Evolutionary conservation across 2,888 invertebrate species (phyloP), one percentile per base, ranked within the genome.

Genomic region (Meta bourneti): DNA sequence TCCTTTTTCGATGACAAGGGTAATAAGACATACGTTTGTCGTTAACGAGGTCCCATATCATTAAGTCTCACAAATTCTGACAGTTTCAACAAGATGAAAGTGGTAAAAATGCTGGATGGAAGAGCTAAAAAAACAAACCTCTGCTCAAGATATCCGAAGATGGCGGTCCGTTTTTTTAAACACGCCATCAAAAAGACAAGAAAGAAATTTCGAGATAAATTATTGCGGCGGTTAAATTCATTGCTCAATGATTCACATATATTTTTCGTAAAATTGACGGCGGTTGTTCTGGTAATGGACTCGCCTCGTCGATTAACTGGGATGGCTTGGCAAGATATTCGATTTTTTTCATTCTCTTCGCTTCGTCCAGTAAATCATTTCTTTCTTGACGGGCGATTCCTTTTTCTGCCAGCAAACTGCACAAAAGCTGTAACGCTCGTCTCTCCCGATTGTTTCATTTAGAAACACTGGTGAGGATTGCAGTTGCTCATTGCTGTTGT

Each of bases 141-240:
- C 61, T 6, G 11, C 61, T 69, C 19, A 34, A 72, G 72, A 34
- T 19, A 19, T 74, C 7, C 13, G 34, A 34, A 34, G 34, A 34
- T 34, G 34, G 34, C 34, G 34, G 34, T 34, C 34, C 34, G 6
- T 20, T 20, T 13, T 70, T 78, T 20, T 70, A 81, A 70, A 11
- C 48, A 69, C 34, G 19, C 78, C 69, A 77, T 80, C 70, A 78
- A 86, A 70, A 71, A 54, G 54, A 87, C 70, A 86, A 72, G 78
- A 72, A 72, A 71, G 71, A 16, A 72, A 84, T 52, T 20, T 7
- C 72, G 54, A 78, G 87, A 87, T 87, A 87, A 87, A 72, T 87
- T 87, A 87, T 87, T 52, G 52, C 80, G n/a, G 51, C 86, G 49
- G 86, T 86, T 86, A 86, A 86, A 86, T 86, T 80, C 87, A 87